Evolutionary conservation across 2,888 invertebrate species (phyloP).

Genomic region (Brachyopa scutellaris): DNA sequence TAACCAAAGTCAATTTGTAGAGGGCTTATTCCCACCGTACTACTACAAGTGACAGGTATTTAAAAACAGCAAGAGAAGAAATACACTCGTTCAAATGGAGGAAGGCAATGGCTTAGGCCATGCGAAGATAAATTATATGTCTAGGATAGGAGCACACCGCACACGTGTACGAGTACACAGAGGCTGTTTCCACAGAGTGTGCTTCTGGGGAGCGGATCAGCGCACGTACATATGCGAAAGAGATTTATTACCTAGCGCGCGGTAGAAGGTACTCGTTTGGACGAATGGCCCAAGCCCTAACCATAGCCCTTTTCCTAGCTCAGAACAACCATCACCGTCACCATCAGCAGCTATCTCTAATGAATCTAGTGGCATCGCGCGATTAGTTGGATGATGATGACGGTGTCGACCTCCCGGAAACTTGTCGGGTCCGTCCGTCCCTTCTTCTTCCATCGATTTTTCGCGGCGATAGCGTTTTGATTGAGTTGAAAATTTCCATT

Average conservation of each 20-base stretch:
- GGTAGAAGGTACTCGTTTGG: not conserved
- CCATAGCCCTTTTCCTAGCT: not conserved
- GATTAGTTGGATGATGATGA: constrained; percentile 71
- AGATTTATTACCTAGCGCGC: constrained; percentile 68
- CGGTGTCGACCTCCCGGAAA: constrained; percentile 72
- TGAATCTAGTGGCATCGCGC: constrained; percentile 70
- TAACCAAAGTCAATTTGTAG: constrained; percentile 70
- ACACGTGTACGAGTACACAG: constrained; percentile 61
- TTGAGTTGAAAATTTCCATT: constrained; percentile 67
- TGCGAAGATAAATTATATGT: constrained; percentile 70
- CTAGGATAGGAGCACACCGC: constrained; percentile 64
- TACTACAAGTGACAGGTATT: constrained; percentile 73
- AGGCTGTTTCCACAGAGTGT: constrained; percentile 43
- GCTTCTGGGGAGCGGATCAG: constrained; percentile 69
- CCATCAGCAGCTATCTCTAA: constrained; percentile 43
- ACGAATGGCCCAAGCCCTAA: constrained; percentile 21
- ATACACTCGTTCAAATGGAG: constrained; percentile 33
- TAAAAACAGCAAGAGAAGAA: constrained; percentile 40
- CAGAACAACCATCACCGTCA: constrained; percentile 1
- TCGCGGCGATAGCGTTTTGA: constrained; percentile 66
- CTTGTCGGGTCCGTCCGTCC: constrained; percentile 52
- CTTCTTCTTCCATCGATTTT: constrained; percentile 56
- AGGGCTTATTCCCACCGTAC: constrained; percentile 57
- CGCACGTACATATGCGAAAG: constrained; percentile 72
- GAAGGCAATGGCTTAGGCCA: constrained; percentile 57